Base-by-base conservation (phyloP, 1,140 invertebrate species). In the Aphidius ervi region DNA sequence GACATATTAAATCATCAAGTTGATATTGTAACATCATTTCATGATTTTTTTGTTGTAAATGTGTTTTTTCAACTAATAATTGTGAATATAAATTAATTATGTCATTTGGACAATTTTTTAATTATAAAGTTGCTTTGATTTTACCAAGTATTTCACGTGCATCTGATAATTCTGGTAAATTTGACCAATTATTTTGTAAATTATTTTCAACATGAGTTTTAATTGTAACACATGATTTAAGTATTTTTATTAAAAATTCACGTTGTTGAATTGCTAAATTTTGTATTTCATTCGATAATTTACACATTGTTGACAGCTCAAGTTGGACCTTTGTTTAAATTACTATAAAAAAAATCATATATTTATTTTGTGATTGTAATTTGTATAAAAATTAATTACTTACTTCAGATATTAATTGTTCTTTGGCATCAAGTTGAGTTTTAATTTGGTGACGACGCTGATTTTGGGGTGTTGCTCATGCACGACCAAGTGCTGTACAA, bases 191-290 rank as follows among this genome's bases (percentile, higher is more conserved):
- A 66, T 85, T 88, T 45, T 87, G 84, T 23, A 89, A 75, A 67
- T 89, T 87, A 3, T 85, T 84, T 74, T 89, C 87, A 20, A 89
- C 84, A 71, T 88, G 86, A 31, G 85, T 86, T 68, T 89, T 89
- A 49, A 89, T 73, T 54, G 86, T 87, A 9, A 87, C 86, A 70
- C 87, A 87, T 9, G 87, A 85, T 66, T 89, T 87, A 39, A 88
- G 77, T n/a, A 89, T 87, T 72, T 88, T 87, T 55, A 88, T 81
- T 46, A 90, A 72, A 66, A 90, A 86, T 63, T 86, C 85, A 48
- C 88, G 81, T 72, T 89, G 88, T 63, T 86, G 85, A 72, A 80
- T 79, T 46, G 84, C 84, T 65, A 90, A 76, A 67, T 81, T 82
- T 73, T 84, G 84, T 48, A 87, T 85, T 63, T 87, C 87, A 52